Conservation (phyloP, 2,888 invertebrate species). For the Cerastis rubricosa region DNA sequence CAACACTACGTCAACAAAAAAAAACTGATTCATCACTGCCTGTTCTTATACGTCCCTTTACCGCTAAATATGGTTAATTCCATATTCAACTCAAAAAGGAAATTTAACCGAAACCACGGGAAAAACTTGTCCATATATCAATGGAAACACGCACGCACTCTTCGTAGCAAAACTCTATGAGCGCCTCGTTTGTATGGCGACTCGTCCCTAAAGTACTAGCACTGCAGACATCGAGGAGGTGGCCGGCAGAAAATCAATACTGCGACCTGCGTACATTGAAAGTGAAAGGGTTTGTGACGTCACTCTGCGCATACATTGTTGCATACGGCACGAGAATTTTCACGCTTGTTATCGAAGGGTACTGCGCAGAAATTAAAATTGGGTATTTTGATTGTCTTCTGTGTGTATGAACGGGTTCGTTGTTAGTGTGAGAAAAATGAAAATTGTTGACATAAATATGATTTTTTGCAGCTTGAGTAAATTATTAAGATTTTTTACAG, state of each 20-base stretch:
- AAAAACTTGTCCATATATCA: constrained; percentile 19
- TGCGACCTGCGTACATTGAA: constrained; percentile 38
- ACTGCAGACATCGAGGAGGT: constrained; percentile 3
- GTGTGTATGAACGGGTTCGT: not conserved
- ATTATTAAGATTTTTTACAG: not conserved
- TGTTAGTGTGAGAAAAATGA: not conserved
- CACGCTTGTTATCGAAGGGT: not conserved
- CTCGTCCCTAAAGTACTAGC: not conserved
- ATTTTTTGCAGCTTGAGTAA: not conserved
- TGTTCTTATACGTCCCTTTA: not conserved
- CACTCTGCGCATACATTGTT: constrained; percentile 12
- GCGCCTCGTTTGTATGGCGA: constrained; percentile 5
- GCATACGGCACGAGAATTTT: constrained; percentile 36
- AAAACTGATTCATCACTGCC: not conserved
- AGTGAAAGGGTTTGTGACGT: constrained; percentile 27
- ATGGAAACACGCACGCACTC: constrained; percentile 40
- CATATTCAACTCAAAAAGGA: not conserved
- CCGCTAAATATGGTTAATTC: not conserved
- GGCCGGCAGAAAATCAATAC: constrained; percentile 38
- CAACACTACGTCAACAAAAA: not conserved
- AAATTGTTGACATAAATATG: not conserved
- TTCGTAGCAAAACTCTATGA: constrained; percentile 13
- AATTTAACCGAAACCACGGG: not conserved
- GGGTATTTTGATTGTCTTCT: not conserved
- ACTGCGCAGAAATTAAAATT: too few relatives aligned